Base-by-base conservation (phyloP, 1,140 invertebrate species). In the Onthophagus taurus region DNA sequence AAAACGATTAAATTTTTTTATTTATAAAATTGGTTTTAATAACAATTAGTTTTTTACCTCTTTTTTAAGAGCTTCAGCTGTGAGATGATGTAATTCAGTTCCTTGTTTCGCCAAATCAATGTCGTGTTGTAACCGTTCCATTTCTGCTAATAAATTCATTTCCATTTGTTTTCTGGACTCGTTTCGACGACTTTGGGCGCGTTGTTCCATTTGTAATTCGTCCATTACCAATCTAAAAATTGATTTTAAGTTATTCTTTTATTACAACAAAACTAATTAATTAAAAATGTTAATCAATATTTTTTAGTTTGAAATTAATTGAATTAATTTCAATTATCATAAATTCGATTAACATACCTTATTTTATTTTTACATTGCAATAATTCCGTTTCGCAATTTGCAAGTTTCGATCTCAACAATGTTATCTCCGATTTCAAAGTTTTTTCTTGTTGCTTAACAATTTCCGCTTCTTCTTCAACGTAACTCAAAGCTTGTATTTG, bases 281-380 rank as follows among this genome's bases (percentile, higher is more conserved):
- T 26, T 26, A 26, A 7, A 7, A 7, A 26, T 26, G 6, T n/a
- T 7, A n/a, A 7, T 26, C 23, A 26, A 26, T 26, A 7, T 7
- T 26, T 26, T 7, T 26, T 26, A 26, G n/a, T 26, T 7, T 26
- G 6, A 26, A 26, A 7, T 6, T 26, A n/a, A 26, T 26, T 7
- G n/a, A 6, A n/a, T 41, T 4, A 47, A 33, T 45, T 75, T 55
- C 60, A n/a, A n/a, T n/a, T n/a, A n/a, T n/a, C n/a, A n/a, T n/a
- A n/a, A n/a, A n/a, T n/a, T n/a, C n/a, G n/a, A n/a, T n/a, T n/a
- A n/a, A n/a, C n/a, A 26, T 77, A 80, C 65, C 84, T 76, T 51
- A 88, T 89, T 68, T 87, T 89, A 60, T 85, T 91, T 70, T 88
- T 88, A 64, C 87, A 90, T 51, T 90, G 84, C 44, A 88, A 61